phyloP scores from a whole-genome alignment of 2,888 invertebrate genomes.

The Oxytorus armatus region DNA sequence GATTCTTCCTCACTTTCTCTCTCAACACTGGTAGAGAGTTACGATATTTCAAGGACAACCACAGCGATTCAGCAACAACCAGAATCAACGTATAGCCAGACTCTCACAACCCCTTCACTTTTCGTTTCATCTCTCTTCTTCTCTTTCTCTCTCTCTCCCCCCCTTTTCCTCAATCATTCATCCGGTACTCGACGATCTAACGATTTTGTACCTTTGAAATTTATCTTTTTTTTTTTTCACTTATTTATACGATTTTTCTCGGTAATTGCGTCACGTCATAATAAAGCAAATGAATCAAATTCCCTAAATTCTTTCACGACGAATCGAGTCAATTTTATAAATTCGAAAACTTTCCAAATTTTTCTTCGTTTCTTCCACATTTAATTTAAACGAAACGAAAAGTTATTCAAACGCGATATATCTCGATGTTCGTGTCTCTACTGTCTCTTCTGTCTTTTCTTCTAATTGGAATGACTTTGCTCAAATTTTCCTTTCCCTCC shows the following conservation, averaged over 20 bases:
- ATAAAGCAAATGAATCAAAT: too few species aligned
- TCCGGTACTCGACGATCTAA: slow-evolving; percentile 38
- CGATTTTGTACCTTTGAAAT: neutral
- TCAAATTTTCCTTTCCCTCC: neutral
- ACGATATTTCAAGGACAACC: slow-evolving; percentile 67
- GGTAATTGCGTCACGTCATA: too few species aligned
- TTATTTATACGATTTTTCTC: too few species aligned
- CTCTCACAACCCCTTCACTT: slow-evolving; percentile 62
- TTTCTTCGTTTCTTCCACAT: too few species aligned
- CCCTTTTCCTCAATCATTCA: slow-evolving; percentile 29
- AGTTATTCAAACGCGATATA: too few species aligned
- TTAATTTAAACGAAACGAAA: too few species aligned
- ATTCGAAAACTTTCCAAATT: too few species aligned
- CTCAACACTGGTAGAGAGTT: slow-evolving; percentile 48
- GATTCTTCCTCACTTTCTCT: slow-evolving; percentile 69
- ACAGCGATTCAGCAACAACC: slow-evolving; percentile 49
- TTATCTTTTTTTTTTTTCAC: neutral
- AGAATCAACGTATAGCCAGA: slow-evolving; percentile 26
- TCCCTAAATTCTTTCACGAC: too few species aligned
- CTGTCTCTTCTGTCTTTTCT: neutral
- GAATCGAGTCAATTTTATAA: too few species aligned
- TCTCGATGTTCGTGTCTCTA: neutral
- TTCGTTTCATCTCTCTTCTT: slow-evolving; percentile 56
- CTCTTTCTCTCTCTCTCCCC: slow-evolving; percentile 30
- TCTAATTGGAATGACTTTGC: neutral